Conservation (phyloP, 2,113 vertebrate genomes). For the Indicator maculatus region DNA sequence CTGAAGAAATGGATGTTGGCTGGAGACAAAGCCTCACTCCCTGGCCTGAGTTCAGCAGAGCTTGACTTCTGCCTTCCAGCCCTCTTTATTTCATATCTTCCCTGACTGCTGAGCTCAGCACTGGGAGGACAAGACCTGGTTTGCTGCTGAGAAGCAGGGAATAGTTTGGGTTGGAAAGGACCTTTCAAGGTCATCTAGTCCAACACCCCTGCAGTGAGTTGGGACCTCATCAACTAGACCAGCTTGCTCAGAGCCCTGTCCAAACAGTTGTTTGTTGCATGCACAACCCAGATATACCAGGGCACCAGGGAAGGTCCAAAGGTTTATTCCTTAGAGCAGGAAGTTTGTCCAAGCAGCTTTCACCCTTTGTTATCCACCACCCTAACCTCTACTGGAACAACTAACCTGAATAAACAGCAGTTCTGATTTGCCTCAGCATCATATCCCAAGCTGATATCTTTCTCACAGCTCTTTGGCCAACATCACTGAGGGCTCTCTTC, state of each 20-base stretch:
- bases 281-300: background rate
- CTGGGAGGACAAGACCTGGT: background rate
- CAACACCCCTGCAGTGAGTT: too few species aligned
- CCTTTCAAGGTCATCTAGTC: too few species aligned
- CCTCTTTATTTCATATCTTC: background rate
- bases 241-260: too few species aligned
- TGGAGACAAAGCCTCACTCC: background rate
- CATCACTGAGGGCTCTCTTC: background rate
- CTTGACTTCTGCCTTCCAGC: background rate
- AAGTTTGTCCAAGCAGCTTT: background rate
- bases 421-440: background rate
- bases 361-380: background rate
- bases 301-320: background rate
- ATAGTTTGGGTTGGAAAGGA: too few species aligned
- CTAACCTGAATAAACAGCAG: background rate
- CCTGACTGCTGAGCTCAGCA: background rate
- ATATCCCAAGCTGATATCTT: background rate
- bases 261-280: rapidly evolving
- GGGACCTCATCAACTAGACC: too few species aligned
- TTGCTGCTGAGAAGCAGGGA: background rate
- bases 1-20: background rate
- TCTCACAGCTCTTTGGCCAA: background rate
- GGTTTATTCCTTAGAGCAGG: background rate
- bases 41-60: background rate
- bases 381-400: background rate